Evolutionary conservation across 2,888 invertebrate species (phyloP), one percentile per base, ranked within the genome.

Genomic region (Bibio marci): DNA sequence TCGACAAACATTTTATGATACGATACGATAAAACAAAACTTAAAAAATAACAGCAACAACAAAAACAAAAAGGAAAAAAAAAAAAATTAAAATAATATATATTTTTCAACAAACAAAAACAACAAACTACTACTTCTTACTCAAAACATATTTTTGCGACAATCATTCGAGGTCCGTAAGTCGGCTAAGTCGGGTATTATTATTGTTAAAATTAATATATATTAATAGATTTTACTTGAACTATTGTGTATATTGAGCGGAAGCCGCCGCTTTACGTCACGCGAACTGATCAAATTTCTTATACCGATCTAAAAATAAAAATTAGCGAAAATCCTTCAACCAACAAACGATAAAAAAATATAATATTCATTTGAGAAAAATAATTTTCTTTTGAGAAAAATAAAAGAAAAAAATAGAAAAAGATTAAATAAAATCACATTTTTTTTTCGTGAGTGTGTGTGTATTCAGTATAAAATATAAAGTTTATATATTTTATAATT

Each of bases 281-380:
- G 35, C 19, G 37, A 37, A 39, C 43, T 43, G 43, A 43, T 43
- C 43, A 43, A 43, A 41, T 43, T 43, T 43, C 43, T 39, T 37
- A 35, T 8, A 35, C 26, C 27, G 25, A 35, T 35, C 39, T 39
- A 39, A 39, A 39, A 39, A 39, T 39, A 39, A 35, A 25, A 39
- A 30, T 35, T 31, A 39, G 39, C 39, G 31, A 39, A 39, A 39
- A 35, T 39, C 39, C 39, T 39, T 39, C 35, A 35, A n/a, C 15
- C 15, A 35, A 26, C 27, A 17, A 11, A 28, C 28, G 4, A 28
- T 4, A 13, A 11, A 28, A 28, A 28, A 28, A 28, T 7, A 13
- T 7, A 28, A 28, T 11, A n/a, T n/a, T n/a, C n/a, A n/a, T n/a
- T n/a, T n/a, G n/a, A n/a, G 11, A 11, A 28, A 11, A 11, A 28